Base-by-base conservation (phyloP, 2,113 vertebrate genomes). In the Mesitornis unicolor region DNA sequence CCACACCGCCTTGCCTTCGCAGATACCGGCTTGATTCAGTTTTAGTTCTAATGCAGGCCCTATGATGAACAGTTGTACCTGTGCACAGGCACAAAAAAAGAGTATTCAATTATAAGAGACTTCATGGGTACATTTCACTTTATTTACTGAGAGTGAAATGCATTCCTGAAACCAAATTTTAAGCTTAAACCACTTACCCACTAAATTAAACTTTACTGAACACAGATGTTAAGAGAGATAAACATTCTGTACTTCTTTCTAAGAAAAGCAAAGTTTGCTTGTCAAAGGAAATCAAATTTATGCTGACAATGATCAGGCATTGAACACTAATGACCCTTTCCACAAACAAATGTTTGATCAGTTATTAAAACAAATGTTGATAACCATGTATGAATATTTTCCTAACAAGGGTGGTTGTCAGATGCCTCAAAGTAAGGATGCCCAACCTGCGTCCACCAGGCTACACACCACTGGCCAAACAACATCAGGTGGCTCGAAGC, bases 151-250 rank as follows among this genome's bases (percentile, higher is more conserved):
- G 31, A 85, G 7, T 83, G 16, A 89, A 87, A 73, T 36, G 38
- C 71, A 93, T 61, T 71, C 20, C 16, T 36, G 29, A 79, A 95
- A 82, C 45, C 74, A 91, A 93, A 80, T 33, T 81, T 88, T 68
- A 90, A 65, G 43, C 47, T 93, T 70, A 89, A 90, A 74, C 13
- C 25, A 51, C 31, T 71, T 92, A 64, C 14, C 11, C 43, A 84
- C 29, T 60, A 57, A 91, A 96, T 51, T 74, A 89, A 83, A 91
- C 33, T 78, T 78, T 50, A 92, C 15, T 74, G 28, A 93, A 69
- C 8, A 38, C 33, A 70, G 54, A 78, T 38, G 43, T 75, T 42
- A 25, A 84, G 73, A 51, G 18, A 13, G 4, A 56, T 69, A 16
- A 9, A 42, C 4, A 35, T 33, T 87, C 69, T 33, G 2, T 36